These are phyloP conservation scores for Mycalesis mineus DNA, from an alignment of 2,888 invertebrate genomes.

Conservation along the genomic window DNA sequence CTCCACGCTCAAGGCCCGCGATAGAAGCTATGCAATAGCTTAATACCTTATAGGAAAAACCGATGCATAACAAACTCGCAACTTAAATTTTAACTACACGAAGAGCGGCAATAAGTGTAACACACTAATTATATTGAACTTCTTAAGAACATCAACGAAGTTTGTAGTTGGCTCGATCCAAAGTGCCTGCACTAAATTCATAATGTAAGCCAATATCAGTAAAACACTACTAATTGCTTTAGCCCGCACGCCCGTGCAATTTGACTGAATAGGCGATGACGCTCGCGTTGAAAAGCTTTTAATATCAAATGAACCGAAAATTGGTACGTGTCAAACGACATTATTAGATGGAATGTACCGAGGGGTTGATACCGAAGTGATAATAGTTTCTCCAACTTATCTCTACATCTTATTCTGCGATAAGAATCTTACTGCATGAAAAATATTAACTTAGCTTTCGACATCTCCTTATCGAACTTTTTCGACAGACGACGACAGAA, in stretches of 20 bases:
- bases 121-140: neutral
- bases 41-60: too few species aligned
- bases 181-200: constrained; percentile 19
- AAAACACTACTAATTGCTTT: constrained; percentile 37
- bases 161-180: constrained; percentile 5
- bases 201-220: constrained; percentile 38
- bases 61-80: too few species aligned
- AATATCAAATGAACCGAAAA: constrained; percentile 77
- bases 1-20: too few species aligned
- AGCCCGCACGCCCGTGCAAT: constrained; percentile 34
- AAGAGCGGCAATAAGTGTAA: neutral
- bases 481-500: too few species aligned
- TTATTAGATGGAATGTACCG: constrained; percentile 58
- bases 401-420: too few species aligned
- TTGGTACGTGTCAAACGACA: constrained; percentile 74
- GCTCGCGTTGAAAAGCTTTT: constrained; percentile 67
- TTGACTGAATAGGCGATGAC: constrained; percentile 53
- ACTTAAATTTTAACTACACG: too few species aligned
- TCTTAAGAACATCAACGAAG: constrained; percentile 5
- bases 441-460: too few species aligned
- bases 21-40: too few species aligned
- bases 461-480: too few species aligned
- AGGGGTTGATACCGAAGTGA: constrained; percentile 9
- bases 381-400: neutral
- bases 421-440: too few species aligned